Base-by-base conservation (phyloP, 1,140 invertebrate genomes). In the Lepidurus apus region DNA sequence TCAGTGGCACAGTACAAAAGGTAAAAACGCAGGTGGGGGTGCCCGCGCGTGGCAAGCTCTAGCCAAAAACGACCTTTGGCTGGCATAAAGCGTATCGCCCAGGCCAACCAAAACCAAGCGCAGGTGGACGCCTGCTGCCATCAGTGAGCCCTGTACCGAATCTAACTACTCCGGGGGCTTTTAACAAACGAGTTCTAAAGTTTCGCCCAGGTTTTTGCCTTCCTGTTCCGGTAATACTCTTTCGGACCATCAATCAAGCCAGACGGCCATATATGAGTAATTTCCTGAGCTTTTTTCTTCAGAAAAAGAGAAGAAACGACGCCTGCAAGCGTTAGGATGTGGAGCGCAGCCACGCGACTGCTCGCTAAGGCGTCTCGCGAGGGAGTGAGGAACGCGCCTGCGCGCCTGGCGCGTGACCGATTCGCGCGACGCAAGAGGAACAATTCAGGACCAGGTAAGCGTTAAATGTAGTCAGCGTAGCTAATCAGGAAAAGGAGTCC, bases 11-110 rank as follows among this genome's bases (percentile, higher is more conserved):
- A 65, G 21, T 65, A 65, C 53, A 65, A 9, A 65, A 65, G 53
- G 53, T 65, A 65, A 65, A 65, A 65, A 65, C 53, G 53, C 53
- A 65, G 53, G 53, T 65, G 53, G 53, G 53, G 53, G n/a, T 65
- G 53, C 53, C 53, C 53, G 53, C 53, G 53, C 53, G 53, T 65
- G 53, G 53, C 53, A 21, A 65, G n/a, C n/a, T n/a, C n/a, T n/a
- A n/a, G n/a, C n/a, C n/a, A n/a, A n/a, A n/a, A n/a, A n/a, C n/a
- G 53, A 13, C 13, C 53, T 65, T 13, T 65, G 17, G 53, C 53
- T 65, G 53, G 17, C 13, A 65, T n/a, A 21, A 65, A 65, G 53
- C 53, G 53, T 65, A 65, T 65, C 53, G 53, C 53, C 34, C 34
- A 34, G 21, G 53, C 17, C 10, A 21, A 65, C 17, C 53, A 21